A percentile compares a stretch with the other conserved stretches of the same genome.
Conservation (phyloP, 2,113 vertebrate species). For the Corythoichthys haematopterus region DNA sequence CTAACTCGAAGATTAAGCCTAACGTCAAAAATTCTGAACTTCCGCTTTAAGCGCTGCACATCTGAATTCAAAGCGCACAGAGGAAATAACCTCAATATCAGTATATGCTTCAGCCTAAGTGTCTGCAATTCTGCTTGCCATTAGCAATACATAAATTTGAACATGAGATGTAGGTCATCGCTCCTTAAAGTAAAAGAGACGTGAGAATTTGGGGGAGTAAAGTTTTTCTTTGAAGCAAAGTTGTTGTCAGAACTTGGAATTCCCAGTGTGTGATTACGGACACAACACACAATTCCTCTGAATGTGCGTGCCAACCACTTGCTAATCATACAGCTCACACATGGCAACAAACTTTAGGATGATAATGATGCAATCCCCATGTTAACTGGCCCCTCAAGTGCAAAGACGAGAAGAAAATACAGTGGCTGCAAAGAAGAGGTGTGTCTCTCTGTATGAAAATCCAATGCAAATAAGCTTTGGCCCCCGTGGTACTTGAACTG, state of each 20-base stretch:
- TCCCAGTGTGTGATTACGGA: slow-evolving; percentile 30
- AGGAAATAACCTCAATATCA: neutral
- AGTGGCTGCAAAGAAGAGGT: slow-evolving; percentile 87
- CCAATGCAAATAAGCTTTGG: slow-evolving; percentile 99
- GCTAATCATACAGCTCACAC: slow-evolving; percentile 83
- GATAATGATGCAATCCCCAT: slow-evolving; percentile 93
- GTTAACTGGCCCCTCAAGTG: slow-evolving; percentile 87
- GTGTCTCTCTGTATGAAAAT: slow-evolving; percentile 92
- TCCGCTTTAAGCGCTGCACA: neutral
- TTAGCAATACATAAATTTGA: neutral
- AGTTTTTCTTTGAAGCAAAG: slow-evolving; percentile 35
- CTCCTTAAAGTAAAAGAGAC: neutral
- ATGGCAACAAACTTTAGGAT: slow-evolving; percentile 85
- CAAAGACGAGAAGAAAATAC: slow-evolving; percentile 55
- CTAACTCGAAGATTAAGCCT: too few relatives aligned
- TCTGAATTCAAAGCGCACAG: neutral
- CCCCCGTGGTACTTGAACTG: slow-evolving; percentile 99
- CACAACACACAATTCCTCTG: slow-evolving; percentile 14
- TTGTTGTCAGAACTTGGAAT: slow-evolving; percentile 25
- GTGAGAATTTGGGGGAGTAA: slow-evolving; percentile 18
- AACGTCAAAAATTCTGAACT: too few relatives aligned
- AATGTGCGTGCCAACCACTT: slow-evolving; percentile 54
- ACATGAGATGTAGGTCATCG: neutral
- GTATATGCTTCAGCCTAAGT: neutral
- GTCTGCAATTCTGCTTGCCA: neutral